Evolutionary conservation across 2,888 invertebrate species (phyloP), one percentile per base, ranked within the genome.

Genomic region (Calameuta idolon): DNA sequence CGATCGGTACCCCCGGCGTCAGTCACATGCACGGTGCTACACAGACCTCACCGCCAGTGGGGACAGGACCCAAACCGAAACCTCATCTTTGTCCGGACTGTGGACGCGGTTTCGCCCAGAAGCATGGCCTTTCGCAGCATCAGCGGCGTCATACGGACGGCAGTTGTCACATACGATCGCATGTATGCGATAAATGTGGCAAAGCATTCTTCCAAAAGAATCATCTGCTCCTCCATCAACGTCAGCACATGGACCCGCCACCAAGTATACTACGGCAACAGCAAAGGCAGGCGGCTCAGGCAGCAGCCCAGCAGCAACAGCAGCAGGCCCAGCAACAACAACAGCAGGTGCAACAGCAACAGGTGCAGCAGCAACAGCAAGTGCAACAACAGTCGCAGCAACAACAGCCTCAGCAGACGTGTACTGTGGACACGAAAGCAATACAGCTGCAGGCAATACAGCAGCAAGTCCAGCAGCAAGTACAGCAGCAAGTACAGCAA

Each of bases 171-270:
- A 92, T 96, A 74, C 94, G 96, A 85, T 95, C 96, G 73, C 96
- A 96, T 89, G 94, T 96, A 15, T 97, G 97, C 89, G 94, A 94
- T 82, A 95, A 96, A 88, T 97, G 97, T 88, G 96, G 96, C 78
- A 97, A 96, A 90, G 96, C 96, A 23, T 97, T 97, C 93, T 96
- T 96, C 93, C 97, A 97, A 92, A 96, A 96, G 92, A 96, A 96
- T 90, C 96, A 97, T 88, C 92, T 97, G 80, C 94, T 96, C 92
- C 92, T 96, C 78, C 97, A 97, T 89, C 96, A 96, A 91, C 93
- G 96, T 78, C 96, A 96, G 87, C 96, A 96, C 91, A 95, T 95
- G 95, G 95, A 95, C 86, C 92, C 94, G 40, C 94, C 94, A 69
- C 93, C 93, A 0, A 93, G 94, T 87, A 90, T 91, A 90, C 79